Conservation (phyloP, 1,140 invertebrate species). For the Polypedilum vanderplanki region DNA sequence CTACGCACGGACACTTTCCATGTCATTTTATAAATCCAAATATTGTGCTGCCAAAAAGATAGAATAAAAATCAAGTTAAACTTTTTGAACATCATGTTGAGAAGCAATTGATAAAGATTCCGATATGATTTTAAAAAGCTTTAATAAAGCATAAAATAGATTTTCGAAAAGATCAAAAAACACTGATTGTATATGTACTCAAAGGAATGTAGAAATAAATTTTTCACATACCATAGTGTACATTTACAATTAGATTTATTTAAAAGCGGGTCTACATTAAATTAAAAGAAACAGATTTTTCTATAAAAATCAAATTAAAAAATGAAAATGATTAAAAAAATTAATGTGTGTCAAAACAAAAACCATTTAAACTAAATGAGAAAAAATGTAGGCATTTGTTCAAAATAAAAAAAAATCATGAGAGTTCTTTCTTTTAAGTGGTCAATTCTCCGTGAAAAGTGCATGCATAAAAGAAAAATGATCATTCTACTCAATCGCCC, state of each 20-base stretch:
- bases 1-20: too few relatives aligned
- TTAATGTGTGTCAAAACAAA: conserved; percentile 1
- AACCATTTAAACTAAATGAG: background rate
- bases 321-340: conserved; percentile 3
- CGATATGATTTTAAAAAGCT: conserved; percentile 15
- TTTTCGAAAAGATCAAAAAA: conserved; percentile 12
- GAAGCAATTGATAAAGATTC: background rate
- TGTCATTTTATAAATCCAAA: background rate
- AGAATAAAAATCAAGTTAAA: background rate
- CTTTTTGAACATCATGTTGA: conserved; percentile 12
- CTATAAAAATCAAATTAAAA: conserved; percentile 17
- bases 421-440: background rate
- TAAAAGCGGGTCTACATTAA: background rate
- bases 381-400: background rate
- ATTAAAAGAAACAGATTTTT: conserved; percentile 7
- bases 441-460: background rate
- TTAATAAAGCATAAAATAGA: conserved; percentile 13
- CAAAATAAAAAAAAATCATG: background rate
- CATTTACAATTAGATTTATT: background rate
- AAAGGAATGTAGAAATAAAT: background rate
- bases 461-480: background rate
- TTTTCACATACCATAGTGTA: background rate
- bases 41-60: background rate
- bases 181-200: background rate
- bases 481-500: background rate